Conservation (phyloP, 2,888 invertebrate genomes). For the Eupithecia dodoneata region DNA sequence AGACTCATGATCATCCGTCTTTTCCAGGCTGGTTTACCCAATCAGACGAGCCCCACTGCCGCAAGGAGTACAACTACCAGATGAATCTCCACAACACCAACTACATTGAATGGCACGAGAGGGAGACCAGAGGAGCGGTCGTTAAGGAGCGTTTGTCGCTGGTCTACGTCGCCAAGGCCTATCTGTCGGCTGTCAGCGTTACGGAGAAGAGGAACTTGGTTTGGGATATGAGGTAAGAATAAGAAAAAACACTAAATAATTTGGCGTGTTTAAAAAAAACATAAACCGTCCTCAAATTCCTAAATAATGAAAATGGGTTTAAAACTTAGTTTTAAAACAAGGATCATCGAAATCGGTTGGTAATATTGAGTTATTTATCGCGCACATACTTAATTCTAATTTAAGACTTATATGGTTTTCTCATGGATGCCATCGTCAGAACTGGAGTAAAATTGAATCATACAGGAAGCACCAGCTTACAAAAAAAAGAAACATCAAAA, state of each 20-base stretch:
- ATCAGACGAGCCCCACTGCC: slow-evolving; percentile 89
- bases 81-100: slow-evolving; percentile 87
- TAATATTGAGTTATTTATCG: no score
- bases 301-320: no score
- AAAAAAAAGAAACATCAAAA: no score
- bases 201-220: slow-evolving; percentile 95
- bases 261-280: no score
- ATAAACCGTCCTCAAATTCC: no score
- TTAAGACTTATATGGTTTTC: no score
- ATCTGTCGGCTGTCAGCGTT: slow-evolving; percentile 91
- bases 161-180: slow-evolving; percentile 91
- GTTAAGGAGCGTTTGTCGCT: slow-evolving; percentile 88
- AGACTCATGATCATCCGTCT: slow-evolving; percentile 11
- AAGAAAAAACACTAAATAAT: background rate
- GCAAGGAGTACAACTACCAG: slow-evolving; percentile 93
- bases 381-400: no score
- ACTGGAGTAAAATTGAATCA: no score
- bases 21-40: slow-evolving; percentile 92
- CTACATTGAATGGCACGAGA: slow-evolving; percentile 94
- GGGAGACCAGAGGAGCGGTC: slow-evolving; percentile 87
- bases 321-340: no score
- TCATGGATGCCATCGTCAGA: no score
- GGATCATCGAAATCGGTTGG: no score
- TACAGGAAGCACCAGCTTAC: no score
- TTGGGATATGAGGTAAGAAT: slow-evolving; percentile 87